A percentile compares a stretch with the other conserved stretches of the same genome.
phyloP scores from a whole-genome alignment of 1,140 invertebrate genomes.

The Grapholita molesta region DNA sequence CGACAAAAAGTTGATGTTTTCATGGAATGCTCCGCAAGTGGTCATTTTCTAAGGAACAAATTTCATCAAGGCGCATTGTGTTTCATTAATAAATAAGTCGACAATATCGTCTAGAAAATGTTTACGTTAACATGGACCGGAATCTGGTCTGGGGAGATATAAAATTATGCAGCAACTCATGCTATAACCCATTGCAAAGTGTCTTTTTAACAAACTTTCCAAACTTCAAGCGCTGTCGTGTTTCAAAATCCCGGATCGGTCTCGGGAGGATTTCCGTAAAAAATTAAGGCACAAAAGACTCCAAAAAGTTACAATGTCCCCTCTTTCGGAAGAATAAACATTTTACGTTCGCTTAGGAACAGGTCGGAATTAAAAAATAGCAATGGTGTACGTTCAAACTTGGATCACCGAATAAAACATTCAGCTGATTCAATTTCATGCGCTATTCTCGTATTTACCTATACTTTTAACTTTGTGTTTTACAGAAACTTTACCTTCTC shows the following conservation, averaged over 20 bases:
- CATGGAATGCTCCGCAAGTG: no score
- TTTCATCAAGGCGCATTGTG: no score
- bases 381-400: constrained; percentile 30
- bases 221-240: constrained; percentile 60
- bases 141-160: constrained; percentile 41
- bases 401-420: not conserved
- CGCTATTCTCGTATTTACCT: no score
- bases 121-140: not conserved
- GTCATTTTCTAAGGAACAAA: no score
- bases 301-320: constrained; percentile 64
- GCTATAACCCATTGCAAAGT: constrained; percentile 71
- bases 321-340: constrained; percentile 60
- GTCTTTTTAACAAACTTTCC: constrained; percentile 69
- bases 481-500: no score
- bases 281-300: constrained; percentile 70
- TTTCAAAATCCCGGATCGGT: constrained; percentile 64
- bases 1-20: no score
- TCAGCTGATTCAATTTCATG: not conserved
- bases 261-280: constrained; percentile 59
- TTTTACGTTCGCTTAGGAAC: constrained; percentile 60
- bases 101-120: not conserved
- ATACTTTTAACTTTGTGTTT: no score
- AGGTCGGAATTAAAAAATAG: constrained; percentile 44
- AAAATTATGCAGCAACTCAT: constrained; percentile 65
- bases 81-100: not conserved